Percentiles rank a stretch among this genome's conserved stretches.
Evolutionary conservation across 2,113 vertebrate genomes (phyloP).

Genomic region (Chroicocephalus ridibundus): DNA sequence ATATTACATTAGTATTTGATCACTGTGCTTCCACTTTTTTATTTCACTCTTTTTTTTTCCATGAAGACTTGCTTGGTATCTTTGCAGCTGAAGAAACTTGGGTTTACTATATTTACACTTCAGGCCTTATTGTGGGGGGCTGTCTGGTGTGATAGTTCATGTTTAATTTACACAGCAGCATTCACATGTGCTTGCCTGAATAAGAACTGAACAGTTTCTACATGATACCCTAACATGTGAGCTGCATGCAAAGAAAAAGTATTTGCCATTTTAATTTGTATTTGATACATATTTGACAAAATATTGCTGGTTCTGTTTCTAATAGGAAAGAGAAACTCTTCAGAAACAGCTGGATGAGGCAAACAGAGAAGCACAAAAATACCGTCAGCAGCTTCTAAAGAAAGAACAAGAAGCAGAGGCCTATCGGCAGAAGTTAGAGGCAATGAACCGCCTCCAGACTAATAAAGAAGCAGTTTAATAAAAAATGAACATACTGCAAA

Average conservation of each 20-base stretch:
- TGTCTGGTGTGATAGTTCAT: neutral
- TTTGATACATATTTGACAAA: constrained; percentile 41
- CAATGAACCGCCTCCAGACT: constrained; percentile 85
- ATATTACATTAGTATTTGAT: neutral
- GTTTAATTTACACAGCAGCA: neutral
- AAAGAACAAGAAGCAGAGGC: constrained; percentile 89
- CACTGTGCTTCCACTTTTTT: neutral
- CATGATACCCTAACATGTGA: neutral
- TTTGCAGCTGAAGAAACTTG: neutral
- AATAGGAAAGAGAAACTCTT: constrained; percentile 87
- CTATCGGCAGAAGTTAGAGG: constrained; percentile 87
- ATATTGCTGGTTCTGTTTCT: constrained; percentile 49
- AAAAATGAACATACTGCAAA: constrained; percentile 44
- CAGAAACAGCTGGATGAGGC: constrained; percentile 91
- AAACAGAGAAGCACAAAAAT: constrained; percentile 88
- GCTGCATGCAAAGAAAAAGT: neutral
- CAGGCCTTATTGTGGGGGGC: neutral
- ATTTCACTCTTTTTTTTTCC: neutral
- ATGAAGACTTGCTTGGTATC: neutral
- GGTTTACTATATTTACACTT: neutral
- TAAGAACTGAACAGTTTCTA: neutral
- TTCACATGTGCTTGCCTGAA: neutral
- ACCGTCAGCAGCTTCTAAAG: constrained; percentile 86
- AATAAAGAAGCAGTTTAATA: constrained; percentile 83
- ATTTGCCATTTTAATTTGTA: neutral